phyloP scores from a whole-genome alignment of 2,797 vertebrate genomes.

The Cottoperca gobio region DNA sequence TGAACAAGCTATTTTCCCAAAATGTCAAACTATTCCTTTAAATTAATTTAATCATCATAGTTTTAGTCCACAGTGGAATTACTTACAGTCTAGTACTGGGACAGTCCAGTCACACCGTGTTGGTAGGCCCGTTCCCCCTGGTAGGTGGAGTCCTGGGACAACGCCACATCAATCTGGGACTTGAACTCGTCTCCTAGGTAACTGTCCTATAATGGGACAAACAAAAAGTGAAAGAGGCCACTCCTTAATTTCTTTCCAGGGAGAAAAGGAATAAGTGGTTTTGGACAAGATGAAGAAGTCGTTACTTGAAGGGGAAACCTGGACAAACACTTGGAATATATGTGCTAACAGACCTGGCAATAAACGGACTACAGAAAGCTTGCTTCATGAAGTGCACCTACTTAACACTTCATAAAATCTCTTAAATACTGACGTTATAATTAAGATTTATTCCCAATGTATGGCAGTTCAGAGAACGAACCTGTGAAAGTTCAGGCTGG shows the following conservation, averaged over 20 bases:
- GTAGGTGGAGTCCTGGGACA: constrained; percentile 98
- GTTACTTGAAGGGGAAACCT: constrained; percentile 48
- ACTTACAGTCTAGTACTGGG: constrained; percentile 98
- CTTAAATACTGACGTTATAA: background rate
- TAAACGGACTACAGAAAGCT: constrained; percentile 17
- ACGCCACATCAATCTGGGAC: constrained; percentile 97
- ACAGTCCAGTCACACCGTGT: constrained; percentile 97
- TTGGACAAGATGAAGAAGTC: constrained; percentile 6
- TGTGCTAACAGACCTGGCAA: constrained; percentile 11
- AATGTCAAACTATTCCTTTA: constrained; percentile 13
- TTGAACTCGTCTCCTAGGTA: constrained; percentile 98
- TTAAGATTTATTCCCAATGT: background rate
- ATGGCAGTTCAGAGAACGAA: constrained; percentile 53
- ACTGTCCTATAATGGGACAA: constrained; percentile 89
- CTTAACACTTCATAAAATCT: constrained; percentile 22
- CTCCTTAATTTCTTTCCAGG: constrained; percentile 42
- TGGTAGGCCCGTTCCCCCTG: constrained; percentile 98
- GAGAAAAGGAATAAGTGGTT: constrained; percentile 12
- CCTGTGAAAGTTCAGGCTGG: constrained; percentile 96
- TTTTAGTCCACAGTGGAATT: constrained; percentile 18
- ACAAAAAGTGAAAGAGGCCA: constrained; percentile 28
- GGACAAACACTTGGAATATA: constrained; percentile 47
- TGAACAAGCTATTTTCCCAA: background rate
- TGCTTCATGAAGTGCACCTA: constrained; percentile 4
- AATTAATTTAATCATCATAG: constrained; percentile 11